A percentile compares a stretch with the other conserved stretches of the same genome.
Conservation (phyloP, 2,113 vertebrate genomes). For the Lutjanus erythropterus region DNA sequence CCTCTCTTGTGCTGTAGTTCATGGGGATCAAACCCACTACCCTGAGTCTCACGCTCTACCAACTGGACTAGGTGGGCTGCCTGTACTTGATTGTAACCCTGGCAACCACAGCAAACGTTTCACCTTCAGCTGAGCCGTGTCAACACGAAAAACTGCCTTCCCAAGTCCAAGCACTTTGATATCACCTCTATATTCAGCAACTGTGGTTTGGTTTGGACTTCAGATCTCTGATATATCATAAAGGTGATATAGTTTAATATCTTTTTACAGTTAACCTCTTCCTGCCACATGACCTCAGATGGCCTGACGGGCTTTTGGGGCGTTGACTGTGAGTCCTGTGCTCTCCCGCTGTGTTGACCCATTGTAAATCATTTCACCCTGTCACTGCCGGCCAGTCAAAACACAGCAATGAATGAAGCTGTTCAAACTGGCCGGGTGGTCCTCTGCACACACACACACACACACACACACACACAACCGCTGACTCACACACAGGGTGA, state of each 20-base stretch:
- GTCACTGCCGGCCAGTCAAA: conserved; percentile 41
- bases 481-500: neutral
- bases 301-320: neutral
- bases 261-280: neutral
- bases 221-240: neutral
- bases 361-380: conserved; percentile 46
- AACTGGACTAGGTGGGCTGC: conserved; percentile 26
- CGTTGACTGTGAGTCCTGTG: neutral
- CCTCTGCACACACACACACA: conserved; percentile 2
- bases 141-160: neutral
- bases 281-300: conserved; percentile 23
- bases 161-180: neutral
- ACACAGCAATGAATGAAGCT: conserved; percentile 48
- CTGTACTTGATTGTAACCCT: too few species aligned
- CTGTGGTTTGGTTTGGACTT: neutral
- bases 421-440: conserved; percentile 44
- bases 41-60: conserved; percentile 24
- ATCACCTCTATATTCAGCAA: neutral
- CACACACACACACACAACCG: conserved; percentile 9
- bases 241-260: neutral
- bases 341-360: conserved; percentile 27
- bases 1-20: too few species aligned
- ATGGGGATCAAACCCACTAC: conserved; percentile 30
- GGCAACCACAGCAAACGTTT: neutral
- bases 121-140: neutral